Percentiles rank a stretch among this genome's conserved stretches.
These are phyloP conservation scores for Drosophila demipolita DNA, from an alignment of 2,888 invertebrate genomes.

Conservation along the genomic window DNA sequence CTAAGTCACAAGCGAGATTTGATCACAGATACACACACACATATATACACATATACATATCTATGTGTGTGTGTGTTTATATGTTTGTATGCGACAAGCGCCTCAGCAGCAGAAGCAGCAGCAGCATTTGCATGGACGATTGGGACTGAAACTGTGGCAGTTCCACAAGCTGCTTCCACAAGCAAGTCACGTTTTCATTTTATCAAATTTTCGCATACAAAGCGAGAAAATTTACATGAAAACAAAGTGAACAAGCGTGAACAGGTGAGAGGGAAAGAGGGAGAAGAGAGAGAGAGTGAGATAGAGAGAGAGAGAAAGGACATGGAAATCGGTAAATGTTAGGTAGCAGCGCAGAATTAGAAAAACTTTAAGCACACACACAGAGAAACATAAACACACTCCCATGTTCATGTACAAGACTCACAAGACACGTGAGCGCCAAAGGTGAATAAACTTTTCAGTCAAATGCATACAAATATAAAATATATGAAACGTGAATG, in stretches of 20 bases:
- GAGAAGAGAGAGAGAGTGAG: not conserved
- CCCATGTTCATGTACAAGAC: conserved; percentile 12
- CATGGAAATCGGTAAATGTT: conserved; percentile 58
- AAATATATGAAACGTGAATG: conserved; percentile 8
- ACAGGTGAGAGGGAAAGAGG: not conserved
- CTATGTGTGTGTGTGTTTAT: conserved; percentile 12
- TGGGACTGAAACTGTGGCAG: conserved; percentile 10
- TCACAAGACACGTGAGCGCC: conserved; percentile 69
- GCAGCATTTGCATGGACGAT: conserved; percentile 21
- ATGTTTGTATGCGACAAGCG: conserved; percentile 22
- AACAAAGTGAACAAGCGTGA: conserved; percentile 46
- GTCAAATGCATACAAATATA: conserved; percentile 46
- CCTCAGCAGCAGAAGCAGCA: conserved; percentile 26
- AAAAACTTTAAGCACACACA: conserved; percentile 32
- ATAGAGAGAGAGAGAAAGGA: conserved; percentile 16
- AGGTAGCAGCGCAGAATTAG: conserved; percentile 61
- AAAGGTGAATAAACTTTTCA: conserved; percentile 75
- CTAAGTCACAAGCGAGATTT: conserved; percentile 64
- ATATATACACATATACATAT: conserved; percentile 9
- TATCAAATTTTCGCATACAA: conserved; percentile 78
- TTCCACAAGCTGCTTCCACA: conserved; percentile 42
- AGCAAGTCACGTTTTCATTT: conserved; percentile 80
- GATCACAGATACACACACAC: conserved; percentile 39
- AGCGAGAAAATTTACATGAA: conserved; percentile 72
- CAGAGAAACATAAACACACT: conserved; percentile 19